These are phyloP conservation scores for Scartelaos histophorus DNA, from an alignment of 2,113 vertebrate genomes.

Conservation along the genomic window DNA sequence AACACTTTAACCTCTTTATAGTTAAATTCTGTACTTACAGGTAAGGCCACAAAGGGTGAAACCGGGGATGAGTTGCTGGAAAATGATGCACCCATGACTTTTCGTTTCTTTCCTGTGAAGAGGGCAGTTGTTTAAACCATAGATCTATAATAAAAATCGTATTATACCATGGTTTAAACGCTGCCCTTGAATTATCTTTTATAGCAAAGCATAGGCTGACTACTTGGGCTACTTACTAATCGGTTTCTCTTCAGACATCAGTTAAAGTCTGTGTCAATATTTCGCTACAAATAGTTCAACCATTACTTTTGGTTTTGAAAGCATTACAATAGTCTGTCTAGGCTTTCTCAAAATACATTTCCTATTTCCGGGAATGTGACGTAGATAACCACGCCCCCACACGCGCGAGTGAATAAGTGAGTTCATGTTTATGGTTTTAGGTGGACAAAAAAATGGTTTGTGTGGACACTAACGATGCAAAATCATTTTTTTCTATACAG, in stretches of 20 bases:
- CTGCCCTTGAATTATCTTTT: background rate
- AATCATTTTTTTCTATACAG: no score
- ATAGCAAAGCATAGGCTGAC: background rate
- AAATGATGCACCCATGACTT: conserved; percentile 36
- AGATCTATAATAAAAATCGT: background rate
- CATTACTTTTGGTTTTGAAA: background rate
- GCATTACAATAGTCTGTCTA: background rate
- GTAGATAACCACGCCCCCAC: background rate
- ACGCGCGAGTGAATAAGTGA: no score
- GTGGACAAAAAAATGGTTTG: no score
- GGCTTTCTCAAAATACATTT: background rate
- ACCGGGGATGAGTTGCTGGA: conserved; percentile 6
- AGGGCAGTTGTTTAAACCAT: background rate
- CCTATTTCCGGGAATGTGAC: conserved; percentile 4
- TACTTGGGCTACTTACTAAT: background rate
- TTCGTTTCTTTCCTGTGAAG: conserved; percentile 31
- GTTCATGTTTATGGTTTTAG: no score
- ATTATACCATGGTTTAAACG: background rate
- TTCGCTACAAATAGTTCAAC: background rate
- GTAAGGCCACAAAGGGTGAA: background rate
- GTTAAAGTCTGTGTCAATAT: background rate
- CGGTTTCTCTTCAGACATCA: background rate
- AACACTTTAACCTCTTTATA: no score
- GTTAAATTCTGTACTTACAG: background rate
- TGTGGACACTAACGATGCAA: no score